Evolutionary conservation across 2,888 invertebrate species (phyloP).

Genomic region (Protonemura montana): DNA sequence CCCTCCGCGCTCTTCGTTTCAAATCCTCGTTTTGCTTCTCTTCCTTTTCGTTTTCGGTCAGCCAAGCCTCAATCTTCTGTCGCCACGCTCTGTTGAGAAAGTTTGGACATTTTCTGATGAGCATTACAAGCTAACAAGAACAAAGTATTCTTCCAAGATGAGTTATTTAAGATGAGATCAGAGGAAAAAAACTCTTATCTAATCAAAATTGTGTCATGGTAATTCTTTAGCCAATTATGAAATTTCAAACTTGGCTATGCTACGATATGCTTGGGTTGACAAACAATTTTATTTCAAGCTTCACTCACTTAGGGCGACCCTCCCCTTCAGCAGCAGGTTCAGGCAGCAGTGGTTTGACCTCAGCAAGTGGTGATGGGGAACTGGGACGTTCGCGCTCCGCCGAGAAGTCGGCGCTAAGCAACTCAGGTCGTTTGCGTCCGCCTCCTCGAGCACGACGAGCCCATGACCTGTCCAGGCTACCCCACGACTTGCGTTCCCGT

Average conservation of each 20-base stretch:
- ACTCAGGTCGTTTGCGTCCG: slow-evolving; percentile 79
- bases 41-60: slow-evolving; percentile 84
- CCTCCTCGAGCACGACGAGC: slow-evolving; percentile 79
- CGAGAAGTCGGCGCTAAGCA: slow-evolving; percentile 75
- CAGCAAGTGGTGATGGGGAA: slow-evolving; percentile 70
- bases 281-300: not conserved
- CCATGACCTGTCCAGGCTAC: slow-evolving; percentile 88
- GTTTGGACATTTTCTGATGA: not conserved
- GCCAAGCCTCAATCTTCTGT: slow-evolving; percentile 91
- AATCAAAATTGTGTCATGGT: no score
- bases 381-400: slow-evolving; percentile 76
- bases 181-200: no score
- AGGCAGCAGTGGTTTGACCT: slow-evolving; percentile 63
- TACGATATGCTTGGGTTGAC: no score
- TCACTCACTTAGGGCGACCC: slow-evolving; percentile 66
- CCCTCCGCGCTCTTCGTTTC: slow-evolving; percentile 69
- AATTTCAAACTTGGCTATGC: no score
- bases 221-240: no score
- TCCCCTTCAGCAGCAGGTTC: slow-evolving; percentile 55
- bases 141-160: no score
- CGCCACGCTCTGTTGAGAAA: slow-evolving; percentile 74
- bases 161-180: no score
- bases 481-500: slow-evolving; percentile 83
- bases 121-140: no score
- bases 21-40: slow-evolving; percentile 77